Base-by-base conservation (phyloP, 2,113 vertebrate species). In the Mustelus asterias region DNA sequence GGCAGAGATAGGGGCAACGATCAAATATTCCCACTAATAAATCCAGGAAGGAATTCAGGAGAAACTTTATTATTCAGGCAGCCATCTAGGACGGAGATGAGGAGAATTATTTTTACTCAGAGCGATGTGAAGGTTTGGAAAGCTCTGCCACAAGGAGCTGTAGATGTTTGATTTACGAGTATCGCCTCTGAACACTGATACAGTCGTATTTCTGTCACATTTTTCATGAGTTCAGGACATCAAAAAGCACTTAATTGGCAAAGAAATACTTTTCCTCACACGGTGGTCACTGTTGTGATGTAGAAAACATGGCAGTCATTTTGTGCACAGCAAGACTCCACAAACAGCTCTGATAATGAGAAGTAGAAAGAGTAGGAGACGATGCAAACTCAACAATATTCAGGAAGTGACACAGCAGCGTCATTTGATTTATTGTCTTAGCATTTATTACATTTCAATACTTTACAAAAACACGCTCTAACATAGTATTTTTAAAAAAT, bases 391-490 rank as follows among this genome's bases (percentile, higher is more conserved):
- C 33, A 11, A 14, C 11, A 37, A n/a, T 13, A 26, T 1, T 33
- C 76, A 78, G 76, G 11, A 78, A 78, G 13, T 14, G 76, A 58
- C 24, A 16, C 48, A 26, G 86, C 18, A 90, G 48, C 24, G 26
- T 6, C 44, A 24, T 33, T 14, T 11, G 24, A 16, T 60, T 20
- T 20, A 18, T 41, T 16, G 78, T 41, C 0, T 48, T 10, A 26
- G 85, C 85, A 24, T 88, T 88, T 88, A 88, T 54, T 88, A 54
- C 85, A 44, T 88, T 88, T 37, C 85, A 88, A 88, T 88, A 88
- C 22, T 88, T 88, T 58, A 60, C 48, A 90, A 89, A 89, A 89
- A 89, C 54, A 58, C 86, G 3, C 54, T n/a, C 48, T 60, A 90
- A 60, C 54, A 90, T 54, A 58, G 48, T 60, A 58, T 60, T 58